Conservation (phyloP, 2,113 vertebrate genomes). For the Nycticryphes semicollaris region DNA sequence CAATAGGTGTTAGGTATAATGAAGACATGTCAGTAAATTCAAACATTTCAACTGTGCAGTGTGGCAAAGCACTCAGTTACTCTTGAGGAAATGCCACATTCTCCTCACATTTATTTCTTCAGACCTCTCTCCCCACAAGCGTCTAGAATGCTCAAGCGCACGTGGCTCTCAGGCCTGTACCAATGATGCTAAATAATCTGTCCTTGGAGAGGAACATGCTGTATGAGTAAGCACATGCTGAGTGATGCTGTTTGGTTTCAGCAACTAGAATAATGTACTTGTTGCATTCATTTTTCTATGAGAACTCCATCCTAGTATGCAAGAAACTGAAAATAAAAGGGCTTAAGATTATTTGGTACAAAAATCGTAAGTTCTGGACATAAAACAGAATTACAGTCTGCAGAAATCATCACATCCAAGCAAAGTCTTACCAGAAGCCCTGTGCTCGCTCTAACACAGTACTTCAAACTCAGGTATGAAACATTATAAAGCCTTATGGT, state of each 20-base stretch:
- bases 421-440: not conserved
- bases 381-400: not conserved
- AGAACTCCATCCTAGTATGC: not conserved
- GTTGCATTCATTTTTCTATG: not conserved
- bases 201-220: not conserved
- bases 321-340: not conserved
- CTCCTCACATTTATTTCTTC: not conserved
- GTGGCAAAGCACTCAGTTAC: slow-evolving; percentile 22
- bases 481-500: not conserved
- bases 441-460: not conserved
- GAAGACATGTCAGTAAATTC: not conserved
- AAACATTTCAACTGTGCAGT: not conserved
- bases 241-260: not conserved
- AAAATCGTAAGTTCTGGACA: not conserved
- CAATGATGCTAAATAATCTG: not conserved
- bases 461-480: not conserved
- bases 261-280: not conserved
- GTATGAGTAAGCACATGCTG: not conserved
- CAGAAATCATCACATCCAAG: not conserved
- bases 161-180: not conserved
- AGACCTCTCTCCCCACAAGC: not conserved
- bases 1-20: not conserved
- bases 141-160: not conserved
- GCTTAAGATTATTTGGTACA: not conserved
- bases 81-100: not conserved